Base-by-base conservation (phyloP, 2,888 invertebrate genomes). In the Phania funesta region DNA sequence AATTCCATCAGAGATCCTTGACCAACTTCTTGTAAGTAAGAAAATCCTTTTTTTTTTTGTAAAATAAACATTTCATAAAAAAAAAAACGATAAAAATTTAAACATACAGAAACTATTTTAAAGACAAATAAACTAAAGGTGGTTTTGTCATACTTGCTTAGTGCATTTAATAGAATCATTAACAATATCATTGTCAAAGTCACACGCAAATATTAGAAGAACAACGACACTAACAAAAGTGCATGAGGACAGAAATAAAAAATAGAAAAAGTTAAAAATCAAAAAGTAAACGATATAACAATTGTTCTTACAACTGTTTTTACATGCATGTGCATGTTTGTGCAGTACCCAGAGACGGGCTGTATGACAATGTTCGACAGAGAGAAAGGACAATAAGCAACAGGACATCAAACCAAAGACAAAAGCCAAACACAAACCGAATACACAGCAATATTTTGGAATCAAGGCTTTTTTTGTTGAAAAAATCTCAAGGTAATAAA, bases 131-230 rank as follows among this genome's bases (percentile, higher is more conserved):
- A 60, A 60, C 13, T 46, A n/a, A 6, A 46, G 50, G 16, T 35
- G 16, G n/a, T 67, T 38, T 67, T 67, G 50, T 52, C 18, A 38
- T 26, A 16, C 26, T 26, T 54, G n/a, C 22, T 29, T 24, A 54
- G 29, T 68, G 35, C 20, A 32, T 77, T 68, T 65, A 74, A 64
- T 68, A 54, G 26, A 64, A 58, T 64, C 35, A 74, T 60, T 70
- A 78, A 78, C 76, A 78, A 78, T 74, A 78, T 78, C 78, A 82
- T 70, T 82, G 77, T 82, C 82, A 82, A 82, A 65, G 82, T 78
- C 78, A 78, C 78, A 74, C 74, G 62, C 68, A 32, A 50, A 64
- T 20, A 48, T 35, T 9, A 54, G 6, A 70, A 54, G 16, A 44
- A 35, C 50, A 56, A 67, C 58, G 11, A 54, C 41, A 60, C 18